A percentile compares a stretch with the other conserved stretches of the same genome.
These are phyloP conservation scores for Synergus umbraculus DNA, from an alignment of 2,888 invertebrate species.

Conservation along the genomic window DNA sequence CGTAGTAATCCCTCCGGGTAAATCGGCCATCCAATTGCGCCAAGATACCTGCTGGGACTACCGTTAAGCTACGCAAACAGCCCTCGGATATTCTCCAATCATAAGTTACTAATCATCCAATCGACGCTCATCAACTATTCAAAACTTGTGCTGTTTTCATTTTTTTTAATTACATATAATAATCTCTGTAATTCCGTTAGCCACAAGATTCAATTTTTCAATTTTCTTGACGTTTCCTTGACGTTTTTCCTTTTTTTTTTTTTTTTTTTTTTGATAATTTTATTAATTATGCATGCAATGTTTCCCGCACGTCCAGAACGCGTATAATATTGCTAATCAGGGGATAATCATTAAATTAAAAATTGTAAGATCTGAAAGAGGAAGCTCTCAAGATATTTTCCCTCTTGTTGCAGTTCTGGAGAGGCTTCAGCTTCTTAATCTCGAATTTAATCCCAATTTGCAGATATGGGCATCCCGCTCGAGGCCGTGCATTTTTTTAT, in stretches of 20 bases:
- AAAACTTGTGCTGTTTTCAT: not conserved
- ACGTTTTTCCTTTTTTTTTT: too few relatives aligned
- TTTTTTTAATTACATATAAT: not conserved
- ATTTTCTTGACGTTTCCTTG: too few relatives aligned
- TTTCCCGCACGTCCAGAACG: too few relatives aligned
- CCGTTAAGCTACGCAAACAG: conserved; percentile 38
- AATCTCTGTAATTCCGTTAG: too few relatives aligned
- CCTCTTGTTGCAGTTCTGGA: not conserved
- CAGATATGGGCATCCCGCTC: conserved; percentile 15
- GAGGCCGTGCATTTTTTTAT: conserved; percentile 18
- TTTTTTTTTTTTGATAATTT: too few relatives aligned
- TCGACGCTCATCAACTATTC: not conserved
- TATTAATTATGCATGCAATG: too few relatives aligned
- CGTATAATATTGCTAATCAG: too few relatives aligned
- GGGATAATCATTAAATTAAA: not conserved
- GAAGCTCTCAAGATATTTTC: not conserved
- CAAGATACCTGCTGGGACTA: conserved; percentile 49
- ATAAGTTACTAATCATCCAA: conserved; percentile 13
- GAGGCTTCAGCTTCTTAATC: not conserved
- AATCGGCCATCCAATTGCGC: conserved; percentile 64
- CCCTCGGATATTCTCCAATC: conserved; percentile 11
- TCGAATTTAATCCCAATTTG: conserved; percentile 27
- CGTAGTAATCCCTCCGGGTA: conserved; percentile 65
- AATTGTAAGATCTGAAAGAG: not conserved
- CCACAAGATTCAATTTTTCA: too few relatives aligned